Conservation (phyloP, 1,140 invertebrate species). For the Dryas iulia region DNA sequence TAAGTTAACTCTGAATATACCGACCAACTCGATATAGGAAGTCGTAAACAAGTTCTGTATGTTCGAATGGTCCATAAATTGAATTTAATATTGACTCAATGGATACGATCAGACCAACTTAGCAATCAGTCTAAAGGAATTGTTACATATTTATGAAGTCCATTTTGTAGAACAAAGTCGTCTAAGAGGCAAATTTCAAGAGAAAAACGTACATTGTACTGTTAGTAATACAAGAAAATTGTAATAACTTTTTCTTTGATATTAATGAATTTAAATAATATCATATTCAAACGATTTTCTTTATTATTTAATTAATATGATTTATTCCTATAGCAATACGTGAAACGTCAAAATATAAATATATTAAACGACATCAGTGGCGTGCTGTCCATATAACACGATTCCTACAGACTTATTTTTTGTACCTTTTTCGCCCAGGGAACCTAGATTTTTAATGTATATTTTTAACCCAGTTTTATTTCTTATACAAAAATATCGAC, state of each 20-base stretch:
- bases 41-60: conserved; percentile 30
- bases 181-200: not conserved
- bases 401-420: too few species aligned
- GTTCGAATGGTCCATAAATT: conserved; percentile 20
- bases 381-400: too few species aligned
- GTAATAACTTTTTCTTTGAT: not conserved
- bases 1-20: conserved; percentile 17
- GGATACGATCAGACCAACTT: conserved; percentile 10
- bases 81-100: conserved; percentile 25
- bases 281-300: not conserved
- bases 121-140: conserved; percentile 4
- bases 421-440: too few species aligned
- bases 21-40: conserved; percentile 29
- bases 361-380: too few species aligned
- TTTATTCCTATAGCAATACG: too few species aligned
- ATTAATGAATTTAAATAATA: not conserved
- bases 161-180: not conserved
- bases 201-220: not conserved
- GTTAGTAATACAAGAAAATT: not conserved
- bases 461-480: too few species aligned
- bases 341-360: too few species aligned
- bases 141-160: conserved; percentile 2
- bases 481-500: too few species aligned
- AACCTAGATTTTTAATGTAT: too few species aligned
- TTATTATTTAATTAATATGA: too few species aligned